Base-by-base conservation (phyloP, 2,888 invertebrate genomes). In the Napeogenes sylphis region DNA sequence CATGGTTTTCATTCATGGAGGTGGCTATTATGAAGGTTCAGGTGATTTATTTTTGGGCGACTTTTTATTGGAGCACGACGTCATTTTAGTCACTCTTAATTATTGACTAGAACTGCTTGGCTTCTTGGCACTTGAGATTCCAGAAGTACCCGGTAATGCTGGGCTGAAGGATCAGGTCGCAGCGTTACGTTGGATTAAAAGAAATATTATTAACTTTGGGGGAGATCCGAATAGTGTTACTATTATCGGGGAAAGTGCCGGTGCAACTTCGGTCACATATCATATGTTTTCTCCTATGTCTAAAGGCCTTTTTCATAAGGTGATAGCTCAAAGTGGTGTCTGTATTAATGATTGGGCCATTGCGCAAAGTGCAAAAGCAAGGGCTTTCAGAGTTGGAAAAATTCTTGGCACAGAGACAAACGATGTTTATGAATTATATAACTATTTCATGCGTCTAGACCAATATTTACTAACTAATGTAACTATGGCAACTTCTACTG, bases 1-100 rank as follows among this genome's bases (percentile, higher is more conserved):
- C 4, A 82, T 90, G 80, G 82, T 91, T 0, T 90, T 77, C 69
- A 81, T 90, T 57, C 87, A 90, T 62, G 89, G 87, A 3, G 91
- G 91, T 1, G 82, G 76, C 4, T 89, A 78, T 63, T 72, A 78
- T 62, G 77, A 77, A 4, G 88, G 89, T 1, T 83, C 84, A 0
- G 85, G 85, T 3, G 74, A 80, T 54, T 68, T 73, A 2, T 82
- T 79, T 42, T 84, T 87, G 1, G 85, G 90, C 10, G 80, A 84
- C 64, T 82, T 81, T 64, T 71, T 90, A 3, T 71, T 90, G 58
- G 78, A 78, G 61, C 82, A 87, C 51, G 79, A 87, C 64, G 81
- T 88, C 2, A 77, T 89, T 12, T 62, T 90, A 46, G 90, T 89
- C 0, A 90, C 91, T 2, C 67, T 89, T 2, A 90, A 90, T 69